Base-by-base conservation (phyloP, 2,113 vertebrate species). In the western clawed frog (Xenopus tropicalis) region DNA sequence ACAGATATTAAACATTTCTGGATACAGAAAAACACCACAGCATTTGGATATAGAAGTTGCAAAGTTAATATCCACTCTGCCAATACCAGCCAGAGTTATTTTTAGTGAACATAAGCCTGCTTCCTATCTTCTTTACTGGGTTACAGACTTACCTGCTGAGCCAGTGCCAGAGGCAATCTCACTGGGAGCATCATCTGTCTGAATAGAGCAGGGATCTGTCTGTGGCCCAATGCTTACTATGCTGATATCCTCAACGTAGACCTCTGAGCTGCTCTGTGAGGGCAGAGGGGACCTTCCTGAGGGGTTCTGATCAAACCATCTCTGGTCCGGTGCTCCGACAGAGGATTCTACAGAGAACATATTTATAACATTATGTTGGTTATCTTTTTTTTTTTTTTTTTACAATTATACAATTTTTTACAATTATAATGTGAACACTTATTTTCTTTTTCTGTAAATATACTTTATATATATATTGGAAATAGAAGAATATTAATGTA, bases 221-320 rank as follows among this genome's bases (percentile, higher is more conserved):
- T 90, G 88, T 0, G 86, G 90, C 29, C 81, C 85, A 37, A 89
- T 73, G 71, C 90, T 93, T 43, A 87, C 88, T 66, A 86, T 91
- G 78, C 86, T 90, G 66, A 86, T 88, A 25, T 89, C 88, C 69
- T 91, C 90, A 0, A 87, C 90, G 66, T 84, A 89, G 3, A 86
- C 87, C 61, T 90, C 88, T 88, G 90, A 90, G 80, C 88, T 90
- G 85, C 85, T 89, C 71, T 91, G 90, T 0, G 89, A 91, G 22
- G 83, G 73, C 48, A n/a, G 78, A 16, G 83, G 78, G 78, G 77
- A 84, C 69, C 79, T 85, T 67, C 82, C 79, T 25, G 87, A 79
- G 42, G 86, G 84, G 77, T 59, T 78, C 1, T 87, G 87, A 61
- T 85, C 85, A 37, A 83, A 86, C 6, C 83, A 88, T 1, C 79